Percentiles rank a stretch among this genome's conserved stretches.
These are phyloP conservation scores for Perithous albicinctus DNA, from an alignment of 2,888 invertebrate species.

Conservation along the genomic window DNA sequence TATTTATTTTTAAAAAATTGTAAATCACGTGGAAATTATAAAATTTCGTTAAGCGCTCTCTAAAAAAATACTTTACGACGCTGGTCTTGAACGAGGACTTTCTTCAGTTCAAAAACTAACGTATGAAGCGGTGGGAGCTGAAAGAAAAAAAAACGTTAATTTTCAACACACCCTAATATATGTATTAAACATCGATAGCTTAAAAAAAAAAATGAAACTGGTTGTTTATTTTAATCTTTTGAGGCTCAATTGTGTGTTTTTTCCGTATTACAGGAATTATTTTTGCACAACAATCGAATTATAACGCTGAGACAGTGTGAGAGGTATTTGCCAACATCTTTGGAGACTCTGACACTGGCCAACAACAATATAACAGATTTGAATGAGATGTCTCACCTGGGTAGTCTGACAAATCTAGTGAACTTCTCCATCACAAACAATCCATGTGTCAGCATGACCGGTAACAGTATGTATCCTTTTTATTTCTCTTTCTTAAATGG, in stretches of 20 bases:
- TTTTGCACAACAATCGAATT: constrained; percentile 94
- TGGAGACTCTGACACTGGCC: constrained; percentile 91
- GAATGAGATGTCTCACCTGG: constrained; percentile 93
- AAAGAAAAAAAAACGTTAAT: no score
- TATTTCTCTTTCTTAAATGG: constrained; percentile 14
- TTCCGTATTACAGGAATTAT: constrained; percentile 89
- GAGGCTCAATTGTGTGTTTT: constrained; percentile 68
- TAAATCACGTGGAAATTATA: no score
- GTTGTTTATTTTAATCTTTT: constrained; percentile 25
- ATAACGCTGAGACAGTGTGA: constrained; percentile 93
- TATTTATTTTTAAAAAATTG: no score
- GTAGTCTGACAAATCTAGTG: constrained; percentile 90
- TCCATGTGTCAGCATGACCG: constrained; percentile 93
- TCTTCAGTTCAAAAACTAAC: no score
- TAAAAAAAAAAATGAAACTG: no score
- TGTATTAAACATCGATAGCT: no score
- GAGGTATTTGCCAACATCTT: constrained; percentile 91
- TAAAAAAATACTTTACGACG: no score
- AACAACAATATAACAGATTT: constrained; percentile 94
- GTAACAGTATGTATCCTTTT: constrained; percentile 92
- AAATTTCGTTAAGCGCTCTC: no score
- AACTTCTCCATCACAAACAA: constrained; percentile 95
- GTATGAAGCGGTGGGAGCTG: no score
- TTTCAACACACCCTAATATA: no score
- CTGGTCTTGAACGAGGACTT: no score